A percentile compares a stretch with the other conserved stretches of the same genome.
Conservation (phyloP, 1,140 invertebrate species). For the Colletes gigas region DNA sequence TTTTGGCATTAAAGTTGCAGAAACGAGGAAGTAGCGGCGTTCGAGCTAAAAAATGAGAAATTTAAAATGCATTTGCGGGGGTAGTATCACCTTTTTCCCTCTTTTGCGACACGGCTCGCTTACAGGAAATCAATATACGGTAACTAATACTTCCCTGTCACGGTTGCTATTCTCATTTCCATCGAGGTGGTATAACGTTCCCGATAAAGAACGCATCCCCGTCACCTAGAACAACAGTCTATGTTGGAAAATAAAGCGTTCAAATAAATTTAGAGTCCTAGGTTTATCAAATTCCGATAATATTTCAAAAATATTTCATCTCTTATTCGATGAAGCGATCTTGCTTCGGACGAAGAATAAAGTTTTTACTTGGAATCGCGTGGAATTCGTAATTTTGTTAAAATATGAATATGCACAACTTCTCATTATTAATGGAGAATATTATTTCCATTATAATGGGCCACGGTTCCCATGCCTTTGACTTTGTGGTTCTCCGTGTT, state of each 20-base stretch:
- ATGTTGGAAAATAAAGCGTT: too few species aligned
- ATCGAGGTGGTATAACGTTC: background rate
- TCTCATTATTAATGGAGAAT: background rate
- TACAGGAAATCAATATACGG: constrained; percentile 23
- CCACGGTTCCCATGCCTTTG: background rate
- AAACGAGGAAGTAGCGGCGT: too few species aligned
- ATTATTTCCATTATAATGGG: constrained; percentile 11
- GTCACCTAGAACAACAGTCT: too few species aligned
- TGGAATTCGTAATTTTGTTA: background rate
- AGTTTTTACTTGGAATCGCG: too few species aligned
- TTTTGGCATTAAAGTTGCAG: too few species aligned
- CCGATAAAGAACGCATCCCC: too few species aligned
- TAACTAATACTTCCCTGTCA: background rate
- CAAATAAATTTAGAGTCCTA: too few species aligned
- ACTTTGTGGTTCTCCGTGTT: background rate
- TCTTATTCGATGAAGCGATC: too few species aligned
- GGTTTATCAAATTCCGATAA: too few species aligned
- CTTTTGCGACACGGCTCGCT: constrained; percentile 2
- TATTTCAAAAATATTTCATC: too few species aligned
- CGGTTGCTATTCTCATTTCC: constrained; percentile 5
- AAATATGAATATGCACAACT: background rate
- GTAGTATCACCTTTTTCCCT: background rate
- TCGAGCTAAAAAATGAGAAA: constrained; percentile 1
- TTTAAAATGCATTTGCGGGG: constrained; percentile 10
- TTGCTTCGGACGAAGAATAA: too few species aligned